Conservation (phyloP, 2,888 invertebrate species). For the Erpobdella octoculata region DNA sequence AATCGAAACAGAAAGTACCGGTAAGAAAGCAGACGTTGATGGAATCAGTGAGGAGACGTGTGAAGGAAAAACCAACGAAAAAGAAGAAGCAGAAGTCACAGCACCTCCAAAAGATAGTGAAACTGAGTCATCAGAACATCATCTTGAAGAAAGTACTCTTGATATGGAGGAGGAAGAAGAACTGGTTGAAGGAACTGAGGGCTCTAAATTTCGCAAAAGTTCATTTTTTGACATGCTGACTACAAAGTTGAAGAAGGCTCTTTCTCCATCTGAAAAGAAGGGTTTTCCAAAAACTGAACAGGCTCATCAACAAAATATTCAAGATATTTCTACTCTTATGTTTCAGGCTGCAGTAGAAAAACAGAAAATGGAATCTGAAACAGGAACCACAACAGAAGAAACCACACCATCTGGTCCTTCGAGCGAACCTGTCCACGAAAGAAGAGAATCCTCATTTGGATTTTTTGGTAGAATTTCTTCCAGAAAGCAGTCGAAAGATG, state of each 20-base stretch:
- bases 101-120: not conserved
- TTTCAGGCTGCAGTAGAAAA: not conserved
- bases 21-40: too few species aligned
- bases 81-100: too few species aligned
- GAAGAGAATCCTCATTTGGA: not conserved
- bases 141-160: conserved; percentile 6
- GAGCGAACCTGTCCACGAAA: not conserved
- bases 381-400: not conserved
- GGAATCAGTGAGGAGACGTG: too few species aligned
- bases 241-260: conserved; percentile 9
- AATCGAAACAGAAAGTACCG: too few species aligned
- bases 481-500: conserved; percentile 2
- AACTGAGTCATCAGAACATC: not conserved
- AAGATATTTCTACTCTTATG: not conserved
- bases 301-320: not conserved
- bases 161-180: too few species aligned
- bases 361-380: not conserved
- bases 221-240: conserved; percentile 7
- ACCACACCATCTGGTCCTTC: not conserved
- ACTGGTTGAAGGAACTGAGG: not conserved
- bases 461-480: conserved; percentile 8
- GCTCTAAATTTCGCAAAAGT: not conserved
- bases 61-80: too few species aligned
- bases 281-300: not conserved
- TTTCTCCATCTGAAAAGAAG: conserved; percentile 13